Base-by-base conservation (phyloP, 1,140 invertebrate species). In the Drosophila erecta region DNA sequence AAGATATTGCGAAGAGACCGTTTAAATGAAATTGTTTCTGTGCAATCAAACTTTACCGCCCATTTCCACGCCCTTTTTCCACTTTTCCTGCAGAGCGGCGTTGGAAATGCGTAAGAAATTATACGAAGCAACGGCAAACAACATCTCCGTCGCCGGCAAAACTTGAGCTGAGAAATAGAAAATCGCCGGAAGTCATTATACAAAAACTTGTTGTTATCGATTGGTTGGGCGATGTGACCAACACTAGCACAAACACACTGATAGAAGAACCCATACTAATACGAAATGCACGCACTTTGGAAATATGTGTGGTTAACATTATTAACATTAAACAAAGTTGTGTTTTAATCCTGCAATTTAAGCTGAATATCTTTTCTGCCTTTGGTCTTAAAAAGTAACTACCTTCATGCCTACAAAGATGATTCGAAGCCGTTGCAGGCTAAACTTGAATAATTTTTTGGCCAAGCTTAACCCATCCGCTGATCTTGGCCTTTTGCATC, bases 101-200 rank as follows among this genome's bases (percentile, higher is more conserved):
- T 51, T 85, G 83, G 66, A 86, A 86, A 86, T 86, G 83, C 84
- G 83, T 86, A 89, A 83, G 79, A 89, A 89, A 89, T 89, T 83
- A 85, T 81, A 81, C 66, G 81, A 80, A 76, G 79, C 84, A 69
- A 60, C 66, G 71, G 70, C 67, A 66, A 69, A 69, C 69, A 79
- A 69, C 69, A 74, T 47, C 64, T 74, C 66, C 72, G 67, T 51
- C 43, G 65, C 74, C 81, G 83, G 81, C 83, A 78, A 85, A 84
- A 85, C 81, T 86, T 80, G 44, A 81, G 81, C 81, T 81, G 78
- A 86, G 81, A 85, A 85, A 87, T 87, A 87, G 84, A 87, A 87
- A 87, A 87, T 87, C 84, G 80, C 84, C 84, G 84, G 84, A 87
- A 87, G 84, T 87, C 84, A 87, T 87, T 87, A 87, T 87, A 87